These are phyloP conservation scores for Pocillopora meandrina DNA, from an alignment of 92 coral and sea anemone species.

Conservation along the genomic window DNA sequence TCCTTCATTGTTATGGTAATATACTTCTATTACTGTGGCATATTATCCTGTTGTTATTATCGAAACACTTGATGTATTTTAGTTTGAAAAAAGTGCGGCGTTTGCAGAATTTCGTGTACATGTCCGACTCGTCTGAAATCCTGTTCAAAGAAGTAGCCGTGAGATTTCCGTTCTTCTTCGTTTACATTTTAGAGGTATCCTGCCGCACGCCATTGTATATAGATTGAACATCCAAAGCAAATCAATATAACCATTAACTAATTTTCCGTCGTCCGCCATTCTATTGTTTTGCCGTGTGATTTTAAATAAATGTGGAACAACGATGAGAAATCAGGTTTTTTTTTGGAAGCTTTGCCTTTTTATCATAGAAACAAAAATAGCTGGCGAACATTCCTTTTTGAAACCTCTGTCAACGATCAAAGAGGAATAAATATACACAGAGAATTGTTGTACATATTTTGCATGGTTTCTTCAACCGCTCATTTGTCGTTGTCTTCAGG, in stretches of 20 bases:
- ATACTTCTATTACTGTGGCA: background rate
- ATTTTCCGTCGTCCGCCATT: slow-evolving; percentile 15
- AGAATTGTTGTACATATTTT: background rate
- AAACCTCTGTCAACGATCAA: too few relatives aligned
- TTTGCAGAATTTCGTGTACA: background rate
- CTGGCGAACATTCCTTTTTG: too few relatives aligned
- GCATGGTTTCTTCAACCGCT: background rate
- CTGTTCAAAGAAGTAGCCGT: background rate
- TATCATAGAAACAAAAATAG: background rate
- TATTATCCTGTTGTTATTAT: background rate
- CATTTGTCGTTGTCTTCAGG: background rate
- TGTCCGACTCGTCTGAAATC: too few relatives aligned
- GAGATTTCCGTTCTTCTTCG: background rate
- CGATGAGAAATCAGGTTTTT: background rate
- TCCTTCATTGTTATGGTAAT: slow-evolving; percentile 1
- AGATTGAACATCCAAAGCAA: background rate
- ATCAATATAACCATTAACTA: slow-evolving; percentile 13
- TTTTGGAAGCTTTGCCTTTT: background rate
- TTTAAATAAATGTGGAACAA: background rate
- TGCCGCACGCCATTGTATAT: background rate
- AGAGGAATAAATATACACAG: too few relatives aligned
- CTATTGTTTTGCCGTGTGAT: background rate
- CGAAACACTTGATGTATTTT: background rate
- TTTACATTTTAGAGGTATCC: background rate
- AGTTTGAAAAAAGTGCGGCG: background rate